Percentiles rank a stretch among this genome's conserved stretches.
phyloP scores from a whole-genome alignment of 2,113 vertebrate species.

The Syrrhaptes paradoxus region DNA sequence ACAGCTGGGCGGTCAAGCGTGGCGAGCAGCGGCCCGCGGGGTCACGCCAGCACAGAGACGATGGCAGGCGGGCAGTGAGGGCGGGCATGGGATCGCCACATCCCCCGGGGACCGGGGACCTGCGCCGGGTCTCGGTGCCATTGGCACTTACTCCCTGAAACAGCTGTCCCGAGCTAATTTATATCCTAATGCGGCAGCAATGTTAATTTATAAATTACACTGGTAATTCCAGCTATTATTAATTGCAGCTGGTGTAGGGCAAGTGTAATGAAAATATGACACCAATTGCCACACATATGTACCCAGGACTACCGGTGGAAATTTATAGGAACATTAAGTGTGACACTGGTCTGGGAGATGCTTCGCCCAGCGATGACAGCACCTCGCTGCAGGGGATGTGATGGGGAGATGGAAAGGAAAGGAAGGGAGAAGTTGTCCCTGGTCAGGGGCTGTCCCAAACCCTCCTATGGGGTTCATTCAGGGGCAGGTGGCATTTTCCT shows the following conservation, averaged over 20 bases:
- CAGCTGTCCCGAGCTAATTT: conserved; percentile 83
- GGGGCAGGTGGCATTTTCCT: not conserved
- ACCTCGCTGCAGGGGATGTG: conserved; percentile 2
- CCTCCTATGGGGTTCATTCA: not conserved
- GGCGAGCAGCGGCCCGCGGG: not conserved
- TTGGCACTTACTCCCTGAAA: conserved; percentile 67
- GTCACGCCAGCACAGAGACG: not conserved
- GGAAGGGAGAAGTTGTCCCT: not conserved
- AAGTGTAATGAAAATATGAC: conserved; percentile 86
- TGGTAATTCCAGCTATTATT: conserved; percentile 83
- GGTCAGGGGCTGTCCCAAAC: not conserved
- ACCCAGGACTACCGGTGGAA: conserved; percentile 80
- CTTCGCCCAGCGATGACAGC: conserved; percentile 65
- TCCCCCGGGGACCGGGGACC: not conserved
- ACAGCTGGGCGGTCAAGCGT: not conserved
- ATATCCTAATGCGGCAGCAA: conserved; percentile 77
- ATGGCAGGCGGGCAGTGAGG: not conserved
- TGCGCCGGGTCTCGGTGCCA: conserved; percentile 1
- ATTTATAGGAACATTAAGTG: conserved; percentile 83
- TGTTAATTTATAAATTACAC: conserved; percentile 88
- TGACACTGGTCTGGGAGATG: conserved; percentile 73
- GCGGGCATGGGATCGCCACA: not conserved
- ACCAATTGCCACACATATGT: conserved; percentile 82
- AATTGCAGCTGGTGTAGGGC: conserved; percentile 87
- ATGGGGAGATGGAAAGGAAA: not conserved